These are phyloP conservation scores for Stylophora pistillata DNA, from an alignment of 64 coral and sea anemone genomes.

Conservation along the genomic window DNA sequence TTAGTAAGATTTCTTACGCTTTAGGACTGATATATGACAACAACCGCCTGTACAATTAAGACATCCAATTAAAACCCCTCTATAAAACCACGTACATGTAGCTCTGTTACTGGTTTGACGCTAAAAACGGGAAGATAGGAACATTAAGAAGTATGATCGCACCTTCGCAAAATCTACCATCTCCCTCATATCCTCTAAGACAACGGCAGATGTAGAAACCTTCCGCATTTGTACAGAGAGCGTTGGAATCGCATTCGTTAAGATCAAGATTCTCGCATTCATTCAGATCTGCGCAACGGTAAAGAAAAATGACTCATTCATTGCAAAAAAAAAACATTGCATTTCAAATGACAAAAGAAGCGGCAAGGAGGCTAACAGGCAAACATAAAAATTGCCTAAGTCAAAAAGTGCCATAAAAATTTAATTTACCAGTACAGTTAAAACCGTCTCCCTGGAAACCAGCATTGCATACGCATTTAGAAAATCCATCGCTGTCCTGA, in stretches of 20 bases:
- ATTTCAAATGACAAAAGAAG: too few species aligned
- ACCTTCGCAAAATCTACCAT: constrained; percentile 29
- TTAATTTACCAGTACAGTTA: constrained; percentile 31
- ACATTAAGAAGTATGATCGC: not conserved
- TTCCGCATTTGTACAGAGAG: constrained; percentile 25
- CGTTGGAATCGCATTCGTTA: constrained; percentile 28
- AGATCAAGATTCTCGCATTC: not conserved
- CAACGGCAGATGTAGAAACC: constrained; percentile 38
- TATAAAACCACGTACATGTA: too few species aligned
- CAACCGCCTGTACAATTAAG: too few species aligned
- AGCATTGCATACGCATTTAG: constrained; percentile 50
- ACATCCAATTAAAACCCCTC: too few species aligned
- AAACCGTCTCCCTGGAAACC: constrained; percentile 43
- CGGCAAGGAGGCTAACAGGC: too few species aligned
- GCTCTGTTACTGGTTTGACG: too few species aligned
- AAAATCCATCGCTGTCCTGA: not conserved
- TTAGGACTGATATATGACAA: too few species aligned
- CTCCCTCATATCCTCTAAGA: constrained; percentile 17
- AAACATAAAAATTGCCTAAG: not conserved
- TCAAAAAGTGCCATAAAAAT: not conserved
- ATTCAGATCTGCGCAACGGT: not conserved
- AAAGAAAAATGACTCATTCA: not conserved
- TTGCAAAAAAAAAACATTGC: not conserved
- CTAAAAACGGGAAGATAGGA: too few species aligned
- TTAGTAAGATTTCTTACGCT: too few species aligned